Evolutionary conservation across 2,888 invertebrate genomes (phyloP), one percentile per base, ranked within the genome.

Genomic region (Drosophila prolongata): DNA sequence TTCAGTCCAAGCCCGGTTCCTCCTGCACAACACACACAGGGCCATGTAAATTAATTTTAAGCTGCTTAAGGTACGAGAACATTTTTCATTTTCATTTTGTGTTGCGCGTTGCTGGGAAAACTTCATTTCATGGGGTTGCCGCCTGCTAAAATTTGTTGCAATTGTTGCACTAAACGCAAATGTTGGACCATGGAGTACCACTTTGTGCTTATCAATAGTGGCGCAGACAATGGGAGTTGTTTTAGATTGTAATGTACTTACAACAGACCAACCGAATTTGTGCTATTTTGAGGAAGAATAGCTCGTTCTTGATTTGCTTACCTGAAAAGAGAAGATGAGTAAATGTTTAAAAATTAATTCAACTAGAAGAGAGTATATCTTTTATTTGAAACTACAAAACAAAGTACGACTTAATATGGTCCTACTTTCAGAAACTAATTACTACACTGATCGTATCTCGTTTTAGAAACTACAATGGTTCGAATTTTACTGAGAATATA

Each of bases 11-110:
- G 35, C 38, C 46, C 27, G 37, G 52, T 30, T 42, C 53, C 54
- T 42, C 27, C 30, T 34, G 16, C 40, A 47, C 9, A 24, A 30
- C 30, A 35, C 47, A 49, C 49, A 16, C 49, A 35, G 35, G 34
- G 50, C 55, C 64, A 82, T 86, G 80, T 70, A 80, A 85, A 88
- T 89, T 89, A 83, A 86, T 89, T 85, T 85, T 89, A 85, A 85
- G 85, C 90, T 75, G 87, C 85, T 88, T 89, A 88, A 86, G 89
- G 70, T 59, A 64, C 54, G 64, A 76, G 75, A 80, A 78, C 72
- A 78, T 87, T 83, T 89, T 80, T 80, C 62, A 78, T 81, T 89
- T 64, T 74, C 54, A 65, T 76, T 84, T 75, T 79, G 64, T 66
- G 37, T 40, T 43, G 47, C 60, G 59, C 55, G 50, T 56, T 64